Evolutionary conservation across 2,888 invertebrate species (phyloP).

Genomic region (Choreutis nemorana): DNA sequence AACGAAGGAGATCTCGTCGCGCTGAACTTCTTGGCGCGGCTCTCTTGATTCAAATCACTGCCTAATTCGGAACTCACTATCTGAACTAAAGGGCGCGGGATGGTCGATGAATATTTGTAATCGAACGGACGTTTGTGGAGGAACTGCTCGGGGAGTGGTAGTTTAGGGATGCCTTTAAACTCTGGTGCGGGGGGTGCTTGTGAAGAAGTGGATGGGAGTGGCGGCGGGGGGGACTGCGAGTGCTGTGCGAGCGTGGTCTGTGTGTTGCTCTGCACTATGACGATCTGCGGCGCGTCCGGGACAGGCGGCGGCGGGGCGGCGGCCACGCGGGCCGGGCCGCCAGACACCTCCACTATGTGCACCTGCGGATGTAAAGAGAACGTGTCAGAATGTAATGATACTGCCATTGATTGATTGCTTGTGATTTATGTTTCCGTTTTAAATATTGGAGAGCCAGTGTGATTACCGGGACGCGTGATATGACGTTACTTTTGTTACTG

Average conservation of each 20-base stretch:
- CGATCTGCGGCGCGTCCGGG: neutral
- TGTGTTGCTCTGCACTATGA: conserved; percentile 10
- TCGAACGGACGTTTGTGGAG: conserved; percentile 44
- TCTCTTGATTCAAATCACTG: conserved; percentile 34
- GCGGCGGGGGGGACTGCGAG: conserved; percentile 13
- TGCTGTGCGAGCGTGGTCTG: conserved; percentile 17
- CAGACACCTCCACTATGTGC: too few relatives aligned
- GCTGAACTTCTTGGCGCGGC: conserved; percentile 45
- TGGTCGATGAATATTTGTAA: conserved; percentile 40
- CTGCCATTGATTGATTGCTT: too few relatives aligned
- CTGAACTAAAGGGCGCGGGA: conserved; percentile 46
- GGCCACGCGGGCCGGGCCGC: too few relatives aligned
- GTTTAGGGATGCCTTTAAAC: conserved; percentile 32
- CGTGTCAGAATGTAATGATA: too few relatives aligned
- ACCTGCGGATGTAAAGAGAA: too few relatives aligned
- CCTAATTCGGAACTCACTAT: conserved; percentile 35
- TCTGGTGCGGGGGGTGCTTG: conserved; percentile 10
- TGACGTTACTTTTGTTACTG: too few relatives aligned
- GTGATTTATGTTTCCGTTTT: too few relatives aligned
- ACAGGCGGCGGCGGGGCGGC: conserved; percentile 1
- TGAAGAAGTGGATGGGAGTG: conserved; percentile 13
- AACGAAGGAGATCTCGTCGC: conserved; percentile 56
- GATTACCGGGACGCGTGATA: too few relatives aligned
- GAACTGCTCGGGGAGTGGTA: conserved; percentile 56
- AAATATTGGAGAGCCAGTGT: too few relatives aligned